Evolutionary conservation across 2,797 vertebrate species (phyloP), one percentile per base, ranked within the genome.

Genomic region (Diplodus puntazzo): DNA sequence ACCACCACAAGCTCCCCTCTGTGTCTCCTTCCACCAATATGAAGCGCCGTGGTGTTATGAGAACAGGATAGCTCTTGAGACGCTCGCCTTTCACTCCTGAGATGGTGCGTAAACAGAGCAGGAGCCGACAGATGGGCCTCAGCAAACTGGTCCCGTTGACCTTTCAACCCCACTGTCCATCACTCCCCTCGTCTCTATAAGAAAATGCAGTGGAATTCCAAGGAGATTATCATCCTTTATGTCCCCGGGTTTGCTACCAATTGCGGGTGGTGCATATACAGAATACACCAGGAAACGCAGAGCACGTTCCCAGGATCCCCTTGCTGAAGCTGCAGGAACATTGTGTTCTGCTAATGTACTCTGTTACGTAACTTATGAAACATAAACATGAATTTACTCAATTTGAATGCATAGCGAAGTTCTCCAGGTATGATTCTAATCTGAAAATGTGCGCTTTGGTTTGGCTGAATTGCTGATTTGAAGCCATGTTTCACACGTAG

Each of bases 141-240:
- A 88, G 93, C 94, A 95, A 95, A 95, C 94, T 91, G 90, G 88
- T 91, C 90, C 92, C 81, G 88, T 93, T 95, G 94, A 96, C 95
- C 95, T 94, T 85, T 92, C 86, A 92, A 94, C 94, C 94, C 93
- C 92, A 93, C 93, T 95, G 94, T 94, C 95, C 93, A 81, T 89
- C 85, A 54, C 87, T 87, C 86, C 80, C 87, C 88, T 84, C 71
- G 76, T 87, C 88, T 87, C 78, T 90, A 87, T 85, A 88, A 93
- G 91, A 92, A 91, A 89, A 89, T 85, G 92, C 89, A 55, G 87
- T 66, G 90, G 90, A 93, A 95, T 95, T 94, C 93, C 92, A 90
- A 88, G 87, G 86, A 95, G 93, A 94, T 94, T 95, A 94, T 92
- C 89, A 92, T 94, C 93, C 88, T 92, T 94, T 93, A 90, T 91